phyloP scores from a whole-genome alignment of 2,113 vertebrate genomes.

The Bos javanicus region DNA sequence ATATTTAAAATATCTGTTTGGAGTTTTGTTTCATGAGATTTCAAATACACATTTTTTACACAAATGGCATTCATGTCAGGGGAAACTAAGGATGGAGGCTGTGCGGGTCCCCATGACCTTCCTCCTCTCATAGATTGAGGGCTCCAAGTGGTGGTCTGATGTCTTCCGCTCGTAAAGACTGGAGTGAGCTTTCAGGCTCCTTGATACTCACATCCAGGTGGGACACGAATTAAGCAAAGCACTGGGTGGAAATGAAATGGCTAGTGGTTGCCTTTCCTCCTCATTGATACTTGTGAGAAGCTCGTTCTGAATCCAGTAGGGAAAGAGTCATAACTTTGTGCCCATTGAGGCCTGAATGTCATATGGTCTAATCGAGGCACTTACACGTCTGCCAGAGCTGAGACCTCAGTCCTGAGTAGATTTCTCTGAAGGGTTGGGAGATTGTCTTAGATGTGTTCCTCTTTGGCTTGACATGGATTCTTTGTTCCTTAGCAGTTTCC shows the following conservation, averaged over 20 bases:
- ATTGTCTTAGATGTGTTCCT: background rate
- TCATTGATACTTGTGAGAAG: accelerated
- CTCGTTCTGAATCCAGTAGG: background rate
- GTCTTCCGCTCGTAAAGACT: background rate
- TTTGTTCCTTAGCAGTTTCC: background rate
- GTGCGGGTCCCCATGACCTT: background rate
- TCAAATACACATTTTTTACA: background rate
- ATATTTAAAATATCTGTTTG: background rate
- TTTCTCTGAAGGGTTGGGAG: background rate
- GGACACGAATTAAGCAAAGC: background rate
- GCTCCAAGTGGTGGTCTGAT: background rate
- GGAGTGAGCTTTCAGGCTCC: background rate
- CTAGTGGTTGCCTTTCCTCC: background rate
- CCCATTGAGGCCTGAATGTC: no score
- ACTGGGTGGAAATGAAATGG: background rate
- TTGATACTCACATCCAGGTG: no score
- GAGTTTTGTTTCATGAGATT: background rate
- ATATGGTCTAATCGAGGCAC: no score
- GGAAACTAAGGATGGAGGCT: background rate
- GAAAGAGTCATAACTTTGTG: background rate
- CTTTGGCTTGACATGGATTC: background rate
- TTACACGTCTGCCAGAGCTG: background rate
- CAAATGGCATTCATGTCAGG: background rate
- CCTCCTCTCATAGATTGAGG: background rate
- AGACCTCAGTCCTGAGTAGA: no score